Conservation (phyloP, 2,888 invertebrate species). For the Neoascia interrupta region DNA sequence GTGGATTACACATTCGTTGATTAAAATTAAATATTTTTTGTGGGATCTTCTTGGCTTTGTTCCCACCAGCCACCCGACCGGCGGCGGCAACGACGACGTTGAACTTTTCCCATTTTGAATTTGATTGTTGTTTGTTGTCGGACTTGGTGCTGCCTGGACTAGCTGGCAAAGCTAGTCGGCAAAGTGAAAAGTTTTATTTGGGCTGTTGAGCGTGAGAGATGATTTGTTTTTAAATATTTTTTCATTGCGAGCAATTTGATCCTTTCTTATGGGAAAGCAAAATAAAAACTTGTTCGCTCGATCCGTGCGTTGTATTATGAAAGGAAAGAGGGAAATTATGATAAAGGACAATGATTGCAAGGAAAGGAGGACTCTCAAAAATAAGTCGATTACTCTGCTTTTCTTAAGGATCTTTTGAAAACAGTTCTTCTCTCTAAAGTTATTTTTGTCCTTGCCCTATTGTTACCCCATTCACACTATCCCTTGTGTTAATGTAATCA, state of each 20-base stretch:
- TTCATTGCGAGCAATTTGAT: constrained; percentile 56
- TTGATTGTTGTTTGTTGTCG: constrained; percentile 60
- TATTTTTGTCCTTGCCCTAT: not conserved
- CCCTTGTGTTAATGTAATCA: constrained; percentile 59
- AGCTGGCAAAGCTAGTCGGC: not conserved
- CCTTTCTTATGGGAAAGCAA: constrained; percentile 1
- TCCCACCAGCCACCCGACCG: too few species aligned
- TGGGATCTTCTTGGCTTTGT: not conserved
- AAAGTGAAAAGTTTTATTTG: constrained; percentile 62
- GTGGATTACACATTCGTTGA: constrained; percentile 52
- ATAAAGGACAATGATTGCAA: too few species aligned
- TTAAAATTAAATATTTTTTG: constrained; percentile 64
- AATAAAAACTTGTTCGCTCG: constrained; percentile 2
- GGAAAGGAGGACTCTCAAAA: too few species aligned
- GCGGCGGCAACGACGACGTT: too few species aligned
- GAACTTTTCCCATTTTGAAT: constrained; percentile 64
- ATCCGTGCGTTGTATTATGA: not conserved
- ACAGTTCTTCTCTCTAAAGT: too few species aligned
- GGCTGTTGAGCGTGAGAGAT: constrained; percentile 45
- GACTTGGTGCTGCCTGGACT: not conserved
- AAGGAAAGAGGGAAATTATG: not conserved
- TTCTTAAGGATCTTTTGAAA: too few species aligned
- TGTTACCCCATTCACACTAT: not conserved
- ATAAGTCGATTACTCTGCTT: too few species aligned
- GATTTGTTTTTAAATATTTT: constrained; percentile 69